phyloP scores from a whole-genome alignment of 30 jellyfish, hydroid and myxozoan species.

The Aurelia coerulea region DNA sequence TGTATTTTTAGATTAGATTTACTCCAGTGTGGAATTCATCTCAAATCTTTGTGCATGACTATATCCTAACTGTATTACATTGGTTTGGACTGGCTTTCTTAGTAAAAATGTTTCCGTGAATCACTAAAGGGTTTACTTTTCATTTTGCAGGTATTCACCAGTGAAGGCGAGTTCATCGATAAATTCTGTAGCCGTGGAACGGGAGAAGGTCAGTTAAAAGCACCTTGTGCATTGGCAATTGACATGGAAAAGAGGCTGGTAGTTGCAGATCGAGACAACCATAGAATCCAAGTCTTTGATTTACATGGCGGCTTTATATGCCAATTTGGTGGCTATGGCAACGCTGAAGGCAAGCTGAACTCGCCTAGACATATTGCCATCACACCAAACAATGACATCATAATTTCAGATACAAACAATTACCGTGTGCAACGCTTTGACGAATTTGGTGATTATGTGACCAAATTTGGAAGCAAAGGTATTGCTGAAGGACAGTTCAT shows the following conservation, averaged over 20 bases:
- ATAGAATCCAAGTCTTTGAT: conserved; percentile 83
- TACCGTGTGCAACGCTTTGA: conserved; percentile 85
- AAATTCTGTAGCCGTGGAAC: conserved; percentile 89
- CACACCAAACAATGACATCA: conserved; percentile 58
- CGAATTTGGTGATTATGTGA: conserved; percentile 65
- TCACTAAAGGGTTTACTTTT: no score
- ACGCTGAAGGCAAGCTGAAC: conserved; percentile 89
- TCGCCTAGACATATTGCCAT: conserved; percentile 94
- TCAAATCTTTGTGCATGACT: no score
- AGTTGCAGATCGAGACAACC: conserved; percentile 97
- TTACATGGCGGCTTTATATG: conserved; percentile 80
- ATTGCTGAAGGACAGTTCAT: conserved; percentile 89
- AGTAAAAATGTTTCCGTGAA: no score
- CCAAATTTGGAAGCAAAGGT: conserved; percentile 93
- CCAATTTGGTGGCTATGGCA: conserved; percentile 91
- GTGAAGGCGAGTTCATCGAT: conserved; percentile 81
- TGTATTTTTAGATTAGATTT: no score
- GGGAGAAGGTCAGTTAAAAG: conserved; percentile 88
- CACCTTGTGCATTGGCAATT: conserved; percentile 90
- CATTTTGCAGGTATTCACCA: conserved; percentile 64
- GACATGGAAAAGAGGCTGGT: conserved; percentile 84
- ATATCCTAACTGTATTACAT: no score
- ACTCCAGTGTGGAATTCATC: no score
- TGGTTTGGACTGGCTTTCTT: fast-evolving
- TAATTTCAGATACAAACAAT: conserved; percentile 93